Evolutionary conservation across 2,888 invertebrate species (phyloP), one percentile per base, ranked within the genome.

Genomic region (Salticus scenicus): DNA sequence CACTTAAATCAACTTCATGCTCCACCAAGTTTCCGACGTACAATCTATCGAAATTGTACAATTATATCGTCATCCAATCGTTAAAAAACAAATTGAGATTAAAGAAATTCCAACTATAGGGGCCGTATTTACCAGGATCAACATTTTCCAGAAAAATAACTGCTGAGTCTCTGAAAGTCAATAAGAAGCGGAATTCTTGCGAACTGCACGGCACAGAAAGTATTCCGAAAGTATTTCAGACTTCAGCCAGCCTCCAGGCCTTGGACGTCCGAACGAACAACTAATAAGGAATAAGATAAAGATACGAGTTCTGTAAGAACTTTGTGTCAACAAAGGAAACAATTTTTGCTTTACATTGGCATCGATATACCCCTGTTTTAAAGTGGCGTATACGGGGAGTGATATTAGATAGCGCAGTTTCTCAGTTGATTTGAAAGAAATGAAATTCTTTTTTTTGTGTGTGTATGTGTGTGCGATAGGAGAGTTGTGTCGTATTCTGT

Each of bases 281-380:
- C 51, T 84, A 84, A 78, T 84, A 84, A 84, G 57, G 77, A 78
- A 73, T 33, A 67, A 73, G 77, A 82, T 67, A 74, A 74, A 81
- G 73, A 73, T 67, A 51, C 30, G 33, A 27, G 67, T 51, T 41
- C n/a, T 63, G 67, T 57, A 73, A 77, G 83, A 73, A 84, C 37
- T 33, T 72, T 84, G 69, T 72, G 77, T 77, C 77, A 84, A 84
- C 76, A 84, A 67, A 73, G 73, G 77, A 83, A 83, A 83, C 82
- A 83, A 83, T 83, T 83, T 83, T 71, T 76, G 70, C 57, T 42
- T 17, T 37, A n/a, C 57, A 7, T 24, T 57, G 57, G 24, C 57
- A 57, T 57, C 24, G 57, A 57, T 57, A 57, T 5, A n/a, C 24
- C 7, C 24, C 24, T 2, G 4, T 57, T 57, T 57, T 57, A 57